phyloP scores from a whole-genome alignment of 2,797 vertebrate species.

The Epinephelus malabaricus region DNA sequence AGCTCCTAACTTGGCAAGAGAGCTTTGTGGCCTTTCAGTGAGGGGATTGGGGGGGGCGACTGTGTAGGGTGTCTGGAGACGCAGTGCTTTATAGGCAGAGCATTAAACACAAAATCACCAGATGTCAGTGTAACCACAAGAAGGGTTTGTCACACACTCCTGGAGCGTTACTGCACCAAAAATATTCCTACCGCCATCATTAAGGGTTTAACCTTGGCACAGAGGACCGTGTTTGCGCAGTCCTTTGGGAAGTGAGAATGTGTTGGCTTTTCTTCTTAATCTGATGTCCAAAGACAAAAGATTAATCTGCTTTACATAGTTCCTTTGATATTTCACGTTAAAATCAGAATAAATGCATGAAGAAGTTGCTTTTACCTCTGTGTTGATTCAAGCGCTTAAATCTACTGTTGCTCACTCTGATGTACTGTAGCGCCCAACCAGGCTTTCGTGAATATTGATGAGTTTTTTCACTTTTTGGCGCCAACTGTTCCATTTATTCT shows the following conservation, averaged over 20 bases:
- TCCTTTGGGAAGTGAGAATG: slow-evolving; percentile 27
- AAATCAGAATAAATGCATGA: slow-evolving; percentile 37
- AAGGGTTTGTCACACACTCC: slow-evolving; percentile 41
- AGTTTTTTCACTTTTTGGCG: slow-evolving; percentile 73
- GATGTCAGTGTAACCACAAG: slow-evolving; percentile 35
- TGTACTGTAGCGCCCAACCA: slow-evolving; percentile 59
- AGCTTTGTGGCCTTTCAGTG: slow-evolving; percentile 64
- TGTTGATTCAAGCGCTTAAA: slow-evolving; percentile 41
- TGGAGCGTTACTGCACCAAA: slow-evolving; percentile 8
- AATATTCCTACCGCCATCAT: slow-evolving; percentile 41
- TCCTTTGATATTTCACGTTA: slow-evolving; percentile 32
- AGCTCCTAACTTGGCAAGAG: slow-evolving; percentile 61
- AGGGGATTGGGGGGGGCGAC: slow-evolving; percentile 35
- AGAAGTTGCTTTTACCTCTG: slow-evolving; percentile 27
- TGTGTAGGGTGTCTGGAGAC: slow-evolving; percentile 37
- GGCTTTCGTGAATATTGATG: slow-evolving; percentile 85
- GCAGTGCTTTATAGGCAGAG: slow-evolving; percentile 48
- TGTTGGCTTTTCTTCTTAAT: slow-evolving; percentile 46
- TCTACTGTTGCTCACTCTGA: slow-evolving; percentile 48
- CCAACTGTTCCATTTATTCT: slow-evolving; percentile 86
- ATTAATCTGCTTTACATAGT: slow-evolving; percentile 13
- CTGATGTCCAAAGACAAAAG: slow-evolving; percentile 43
- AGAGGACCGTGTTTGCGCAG: slow-evolving; percentile 20
- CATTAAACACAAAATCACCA: slow-evolving; percentile 53
- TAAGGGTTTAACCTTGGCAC: slow-evolving; percentile 33